Evolutionary conservation across 2,888 invertebrate species (phyloP).

Genomic region (Nephrotoma guestfalica): DNA sequence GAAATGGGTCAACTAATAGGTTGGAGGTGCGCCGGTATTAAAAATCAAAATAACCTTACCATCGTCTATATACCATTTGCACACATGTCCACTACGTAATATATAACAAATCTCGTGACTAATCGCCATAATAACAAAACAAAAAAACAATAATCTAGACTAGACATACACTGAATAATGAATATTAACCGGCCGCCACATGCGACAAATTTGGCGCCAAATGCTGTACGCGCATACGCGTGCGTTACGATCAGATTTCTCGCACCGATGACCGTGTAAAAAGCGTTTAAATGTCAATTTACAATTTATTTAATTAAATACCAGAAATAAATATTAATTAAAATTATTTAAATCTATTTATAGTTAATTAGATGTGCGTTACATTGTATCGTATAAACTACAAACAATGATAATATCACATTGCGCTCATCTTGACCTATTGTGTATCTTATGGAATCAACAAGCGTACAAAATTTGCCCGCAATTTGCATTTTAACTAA

Average conservation of each 20-base stretch:
- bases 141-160: not conserved
- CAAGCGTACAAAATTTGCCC: too few species aligned
- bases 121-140: not conserved
- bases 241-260: not conserved
- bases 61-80: not conserved
- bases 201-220: not conserved
- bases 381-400: not conserved
- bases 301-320: not conserved
- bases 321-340: not conserved
- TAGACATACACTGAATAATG: not conserved
- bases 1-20: not conserved
- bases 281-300: not conserved
- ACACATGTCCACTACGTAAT: not conserved
- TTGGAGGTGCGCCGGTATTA: not conserved
- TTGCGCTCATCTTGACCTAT: not conserved
- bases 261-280: not conserved
- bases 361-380: not conserved
- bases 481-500: not conserved
- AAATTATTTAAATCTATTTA: not conserved
- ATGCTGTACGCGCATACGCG: not conserved
- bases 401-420: not conserved
- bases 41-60: not conserved
- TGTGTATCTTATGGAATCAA: not conserved
- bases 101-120: not conserved
- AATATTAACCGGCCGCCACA: not conserved